Conservation (phyloP, 2,113 vertebrate genomes). For the Rynchops niger region DNA sequence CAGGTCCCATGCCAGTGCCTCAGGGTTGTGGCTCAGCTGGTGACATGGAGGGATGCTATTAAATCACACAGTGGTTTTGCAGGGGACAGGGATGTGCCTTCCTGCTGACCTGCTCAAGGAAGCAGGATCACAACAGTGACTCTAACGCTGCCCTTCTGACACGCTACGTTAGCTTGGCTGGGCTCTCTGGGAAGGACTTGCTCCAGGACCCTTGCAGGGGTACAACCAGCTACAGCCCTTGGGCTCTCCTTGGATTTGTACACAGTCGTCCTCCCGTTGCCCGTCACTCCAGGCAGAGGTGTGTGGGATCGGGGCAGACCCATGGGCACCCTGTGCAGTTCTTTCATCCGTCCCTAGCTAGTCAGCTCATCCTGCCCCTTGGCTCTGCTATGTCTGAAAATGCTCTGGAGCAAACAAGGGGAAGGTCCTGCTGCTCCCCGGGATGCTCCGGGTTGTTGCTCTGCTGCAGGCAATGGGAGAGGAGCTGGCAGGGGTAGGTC, state of each 20-base stretch:
- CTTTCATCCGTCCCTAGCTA: not conserved
- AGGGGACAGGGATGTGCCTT: not conserved
- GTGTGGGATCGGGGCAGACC: rapidly evolving
- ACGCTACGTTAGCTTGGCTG: rapidly evolving
- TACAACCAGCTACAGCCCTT: not conserved
- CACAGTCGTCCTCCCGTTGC: too few species aligned
- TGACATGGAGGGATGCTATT: not conserved
- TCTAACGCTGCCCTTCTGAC: not conserved
- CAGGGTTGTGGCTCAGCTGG: not conserved
- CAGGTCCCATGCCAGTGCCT: not conserved
- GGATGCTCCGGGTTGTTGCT: not conserved
- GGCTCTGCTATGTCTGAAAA: not conserved
- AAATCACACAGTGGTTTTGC: not conserved
- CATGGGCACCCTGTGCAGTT: not conserved
- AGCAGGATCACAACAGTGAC: not conserved
- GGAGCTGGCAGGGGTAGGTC: not conserved
- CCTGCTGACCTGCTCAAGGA: not conserved
- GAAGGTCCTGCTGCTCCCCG: not conserved
- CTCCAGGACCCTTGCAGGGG: not conserved
- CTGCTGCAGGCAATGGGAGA: not conserved
- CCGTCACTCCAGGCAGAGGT: not conserved
- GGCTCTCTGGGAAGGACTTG: not conserved
- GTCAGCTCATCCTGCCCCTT: not conserved
- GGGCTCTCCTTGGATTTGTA: not conserved
- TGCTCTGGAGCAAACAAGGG: not conserved